These are phyloP conservation scores for Melinopterus prodromus DNA, from an alignment of 2,888 invertebrate genomes.

Conservation along the genomic window DNA sequence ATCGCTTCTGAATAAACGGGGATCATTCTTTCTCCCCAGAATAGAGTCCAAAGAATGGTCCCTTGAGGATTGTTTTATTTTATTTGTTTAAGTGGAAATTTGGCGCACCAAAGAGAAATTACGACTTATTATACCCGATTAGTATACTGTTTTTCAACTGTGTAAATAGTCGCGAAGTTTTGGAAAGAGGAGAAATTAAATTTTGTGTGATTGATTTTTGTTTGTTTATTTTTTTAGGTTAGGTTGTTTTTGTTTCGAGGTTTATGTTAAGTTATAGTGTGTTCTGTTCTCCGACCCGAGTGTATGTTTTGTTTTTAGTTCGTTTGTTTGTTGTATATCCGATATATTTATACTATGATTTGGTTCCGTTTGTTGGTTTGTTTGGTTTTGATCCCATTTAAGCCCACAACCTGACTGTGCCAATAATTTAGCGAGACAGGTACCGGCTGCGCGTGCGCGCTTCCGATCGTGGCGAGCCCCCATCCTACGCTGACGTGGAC, in stretches of 20 bases:
- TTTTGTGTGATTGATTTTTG: conserved; percentile 58
- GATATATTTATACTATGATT: conserved; percentile 4
- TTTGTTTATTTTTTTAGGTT: not conserved
- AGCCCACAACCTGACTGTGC: conserved; percentile 71
- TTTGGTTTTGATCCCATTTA: conserved; percentile 8
- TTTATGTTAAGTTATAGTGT: not conserved
- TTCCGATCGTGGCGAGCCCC: conserved; percentile 92
- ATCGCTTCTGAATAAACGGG: conserved; percentile 20
- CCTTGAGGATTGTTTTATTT: conserved; percentile 18
- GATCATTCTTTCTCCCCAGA: conserved; percentile 18
- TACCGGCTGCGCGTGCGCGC: conserved; percentile 96
- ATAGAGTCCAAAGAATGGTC: conserved; percentile 14
- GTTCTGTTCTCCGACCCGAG: conserved; percentile 19
- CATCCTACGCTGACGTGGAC: conserved; percentile 94
- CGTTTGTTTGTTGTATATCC: not conserved
- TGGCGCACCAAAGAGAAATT: not conserved
- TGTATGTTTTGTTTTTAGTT: conserved; percentile 15
- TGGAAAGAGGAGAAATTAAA: not conserved
- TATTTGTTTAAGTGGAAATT: conserved; percentile 12
- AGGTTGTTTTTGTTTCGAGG: not conserved
- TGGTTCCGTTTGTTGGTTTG: not conserved
- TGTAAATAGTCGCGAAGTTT: too few species aligned
- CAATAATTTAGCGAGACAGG: conserved; percentile 90
- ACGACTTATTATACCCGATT: too few species aligned
- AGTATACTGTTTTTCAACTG: too few species aligned